Evolutionary conservation across 2,888 invertebrate genomes (phyloP).

Genomic region (Drosophila parthenogenetica): DNA sequence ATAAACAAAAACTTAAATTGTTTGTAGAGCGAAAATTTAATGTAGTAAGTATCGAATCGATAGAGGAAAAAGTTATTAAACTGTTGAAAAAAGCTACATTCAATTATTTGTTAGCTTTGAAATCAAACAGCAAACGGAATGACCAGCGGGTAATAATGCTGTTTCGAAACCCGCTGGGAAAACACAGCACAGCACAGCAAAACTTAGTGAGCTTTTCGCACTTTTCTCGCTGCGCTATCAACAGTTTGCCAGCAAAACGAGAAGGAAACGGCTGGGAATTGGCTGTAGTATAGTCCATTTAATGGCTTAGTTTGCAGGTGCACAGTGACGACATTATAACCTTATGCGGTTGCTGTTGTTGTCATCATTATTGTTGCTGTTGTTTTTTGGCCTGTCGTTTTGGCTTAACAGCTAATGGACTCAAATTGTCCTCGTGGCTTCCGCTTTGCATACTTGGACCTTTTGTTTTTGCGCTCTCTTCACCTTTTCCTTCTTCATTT

Average conservation of each 20-base stretch:
- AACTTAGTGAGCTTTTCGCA: slow-evolving; percentile 26
- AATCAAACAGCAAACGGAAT: slow-evolving; percentile 21
- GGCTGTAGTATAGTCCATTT: slow-evolving; percentile 17
- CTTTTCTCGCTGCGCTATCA: slow-evolving; percentile 39
- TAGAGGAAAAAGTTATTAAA: slow-evolving; percentile 14
- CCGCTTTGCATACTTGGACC: slow-evolving; percentile 44
- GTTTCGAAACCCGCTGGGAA: slow-evolving; percentile 30
- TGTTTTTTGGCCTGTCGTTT: slow-evolving; percentile 46
- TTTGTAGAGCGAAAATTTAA: slow-evolving; percentile 62
- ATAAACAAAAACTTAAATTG: neutral
- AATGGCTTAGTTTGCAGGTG: slow-evolving; percentile 61
- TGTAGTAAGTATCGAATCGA: slow-evolving; percentile 40
- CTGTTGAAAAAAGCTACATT: slow-evolving; percentile 16
- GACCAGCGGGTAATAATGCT: slow-evolving; percentile 16
- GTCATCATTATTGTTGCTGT: slow-evolving; percentile 17
- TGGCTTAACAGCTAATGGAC: slow-evolving; percentile 73
- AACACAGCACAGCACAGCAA: neutral
- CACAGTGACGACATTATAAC: slow-evolving; percentile 66
- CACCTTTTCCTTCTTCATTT: slow-evolving; percentile 2
- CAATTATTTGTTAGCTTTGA: slow-evolving; percentile 46
- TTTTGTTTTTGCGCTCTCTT: slow-evolving; percentile 7
- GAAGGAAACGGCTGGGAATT: neutral
- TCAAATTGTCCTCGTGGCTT: slow-evolving; percentile 58
- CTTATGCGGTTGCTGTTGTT: slow-evolving; percentile 28
- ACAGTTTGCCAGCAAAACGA: slow-evolving; percentile 47